These are phyloP conservation scores for Benitochromis conjunctus DNA, from an alignment of 2,113 vertebrate species.

Conservation along the genomic window DNA sequence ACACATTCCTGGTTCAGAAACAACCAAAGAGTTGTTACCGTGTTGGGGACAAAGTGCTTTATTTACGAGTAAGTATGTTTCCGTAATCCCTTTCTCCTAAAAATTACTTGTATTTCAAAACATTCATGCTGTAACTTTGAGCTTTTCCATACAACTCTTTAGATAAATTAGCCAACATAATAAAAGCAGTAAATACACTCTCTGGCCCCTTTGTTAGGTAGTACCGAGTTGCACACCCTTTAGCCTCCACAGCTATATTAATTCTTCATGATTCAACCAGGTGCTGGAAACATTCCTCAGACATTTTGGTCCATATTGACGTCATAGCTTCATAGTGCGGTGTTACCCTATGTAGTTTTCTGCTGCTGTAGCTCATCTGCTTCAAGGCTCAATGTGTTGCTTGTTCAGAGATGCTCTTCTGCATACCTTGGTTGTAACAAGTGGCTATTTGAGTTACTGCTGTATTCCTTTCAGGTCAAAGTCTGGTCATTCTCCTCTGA, in stretches of 20 bases:
- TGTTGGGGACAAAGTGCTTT: constrained; percentile 96
- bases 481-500: neutral
- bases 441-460: neutral
- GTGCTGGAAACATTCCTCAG: neutral
- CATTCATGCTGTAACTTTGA: neutral
- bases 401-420: neutral
- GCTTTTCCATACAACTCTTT: neutral
- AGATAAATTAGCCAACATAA: neutral
- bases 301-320: neutral
- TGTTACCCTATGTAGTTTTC: neutral
- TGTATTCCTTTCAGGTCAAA: neutral
- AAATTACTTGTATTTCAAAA: neutral
- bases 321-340: neutral
- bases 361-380: neutral
- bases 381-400: neutral
- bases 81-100: neutral
- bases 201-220: neutral
- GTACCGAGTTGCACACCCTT: neutral
- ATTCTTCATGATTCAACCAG: neutral
- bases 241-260: neutral
- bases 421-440: neutral
- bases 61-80: constrained; percentile 84
- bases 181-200: neutral
- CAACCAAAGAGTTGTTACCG: constrained; percentile 94
- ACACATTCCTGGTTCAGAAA: constrained; percentile 88